These are phyloP conservation scores for Clarias fuscus DNA, from an alignment of 2,797 vertebrate species.

Conservation along the genomic window DNA sequence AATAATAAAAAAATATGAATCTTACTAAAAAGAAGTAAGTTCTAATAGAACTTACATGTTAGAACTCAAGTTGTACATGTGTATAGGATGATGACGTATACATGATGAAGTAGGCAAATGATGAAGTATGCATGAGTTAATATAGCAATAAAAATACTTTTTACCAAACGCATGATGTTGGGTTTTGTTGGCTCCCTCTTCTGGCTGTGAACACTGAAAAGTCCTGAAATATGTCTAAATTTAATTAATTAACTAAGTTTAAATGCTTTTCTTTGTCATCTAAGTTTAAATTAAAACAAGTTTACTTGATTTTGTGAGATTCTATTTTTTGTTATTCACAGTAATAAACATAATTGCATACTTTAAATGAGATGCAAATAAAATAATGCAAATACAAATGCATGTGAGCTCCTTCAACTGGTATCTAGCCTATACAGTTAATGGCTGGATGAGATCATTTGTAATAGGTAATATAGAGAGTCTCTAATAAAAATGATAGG, in stretches of 20 bases:
- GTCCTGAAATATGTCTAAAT: too few relatives aligned
- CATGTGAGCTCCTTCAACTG: neutral
- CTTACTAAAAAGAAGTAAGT: neutral
- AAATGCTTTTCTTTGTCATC: too few relatives aligned
- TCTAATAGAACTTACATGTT: too few relatives aligned
- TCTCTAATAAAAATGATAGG: neutral
- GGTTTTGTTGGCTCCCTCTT: conserved; percentile 31
- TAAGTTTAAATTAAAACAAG: too few relatives aligned
- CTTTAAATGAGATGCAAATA: neutral
- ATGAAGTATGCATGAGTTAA: neutral
- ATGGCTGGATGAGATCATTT: neutral
- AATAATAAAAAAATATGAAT: neutral
- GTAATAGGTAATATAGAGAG: too few relatives aligned
- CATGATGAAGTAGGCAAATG: neutral
- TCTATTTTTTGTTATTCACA: neutral
- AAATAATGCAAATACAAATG: neutral
- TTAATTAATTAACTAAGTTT: too few relatives aligned
- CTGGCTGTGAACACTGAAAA: neutral
- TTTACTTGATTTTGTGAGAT: too few relatives aligned
- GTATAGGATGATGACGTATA: too few relatives aligned
- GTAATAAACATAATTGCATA: neutral
- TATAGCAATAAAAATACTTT: neutral
- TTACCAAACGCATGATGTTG: neutral
- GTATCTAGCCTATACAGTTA: neutral
- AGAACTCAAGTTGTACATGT: too few relatives aligned